Evolutionary conservation across 2,888 invertebrate genomes (phyloP).

Genomic region (Lissonota sp.): DNA sequence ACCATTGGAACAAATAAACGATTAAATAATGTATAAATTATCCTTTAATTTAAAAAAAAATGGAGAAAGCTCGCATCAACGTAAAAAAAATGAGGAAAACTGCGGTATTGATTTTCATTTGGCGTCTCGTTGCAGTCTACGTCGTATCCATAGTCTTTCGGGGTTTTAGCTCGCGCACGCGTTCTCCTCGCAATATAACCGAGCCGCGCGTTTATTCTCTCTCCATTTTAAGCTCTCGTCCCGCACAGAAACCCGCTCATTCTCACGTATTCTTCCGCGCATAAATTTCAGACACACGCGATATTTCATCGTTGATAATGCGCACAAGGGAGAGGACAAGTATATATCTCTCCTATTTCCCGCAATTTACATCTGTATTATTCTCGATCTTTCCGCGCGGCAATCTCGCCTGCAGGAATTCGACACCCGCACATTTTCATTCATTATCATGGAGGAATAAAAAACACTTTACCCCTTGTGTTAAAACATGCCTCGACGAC

Average conservation of each 20-base stretch:
- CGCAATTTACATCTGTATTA: no score
- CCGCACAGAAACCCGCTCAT: conserved; percentile 43
- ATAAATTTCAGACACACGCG: not conserved
- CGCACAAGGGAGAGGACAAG: not conserved
- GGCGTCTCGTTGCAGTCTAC: conserved; percentile 74
- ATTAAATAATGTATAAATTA: conserved; percentile 6
- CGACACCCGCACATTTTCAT: conserved; percentile 26
- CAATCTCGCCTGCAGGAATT: conserved; percentile 39
- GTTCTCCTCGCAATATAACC: not conserved
- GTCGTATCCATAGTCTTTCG: conserved; percentile 45
- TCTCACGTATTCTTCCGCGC: not conserved
- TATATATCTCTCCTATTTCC: conserved; percentile 9
- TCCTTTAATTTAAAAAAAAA: conserved; percentile 24
- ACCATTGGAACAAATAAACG: no score
- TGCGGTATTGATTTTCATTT: conserved; percentile 75
- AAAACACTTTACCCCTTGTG: conserved; percentile 41
- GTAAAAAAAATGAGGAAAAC: conserved; percentile 37
- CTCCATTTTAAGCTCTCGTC: conserved; percentile 14
- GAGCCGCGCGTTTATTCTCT: conserved; percentile 17
- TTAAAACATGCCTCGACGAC: conserved; percentile 42
- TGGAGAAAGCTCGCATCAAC: not conserved
- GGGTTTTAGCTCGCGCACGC: conserved; percentile 10
- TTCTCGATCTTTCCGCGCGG: conserved; percentile 14
- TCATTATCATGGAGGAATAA: conserved; percentile 47
- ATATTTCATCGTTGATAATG: conserved; percentile 46